A percentile compares a stretch with the other conserved stretches of the same genome.
Conservation (phyloP, 2,888 invertebrate species). For the Cheilosia variabilis region DNA sequence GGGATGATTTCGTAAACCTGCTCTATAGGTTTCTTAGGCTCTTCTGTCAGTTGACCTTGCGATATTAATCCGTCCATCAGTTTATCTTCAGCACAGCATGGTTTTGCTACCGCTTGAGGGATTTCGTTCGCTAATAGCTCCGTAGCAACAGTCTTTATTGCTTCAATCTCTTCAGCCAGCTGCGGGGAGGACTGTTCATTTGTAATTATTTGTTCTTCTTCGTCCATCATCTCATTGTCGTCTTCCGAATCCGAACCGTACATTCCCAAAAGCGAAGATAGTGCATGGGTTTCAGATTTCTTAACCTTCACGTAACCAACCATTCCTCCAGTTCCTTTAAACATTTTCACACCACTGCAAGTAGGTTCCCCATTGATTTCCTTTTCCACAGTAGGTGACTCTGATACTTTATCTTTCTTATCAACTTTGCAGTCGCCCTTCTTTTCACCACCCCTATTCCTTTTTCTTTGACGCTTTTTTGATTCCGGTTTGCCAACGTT, state of each 20-base stretch:
- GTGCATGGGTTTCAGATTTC: slow-evolving; percentile 74
- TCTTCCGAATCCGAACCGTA: slow-evolving; percentile 81
- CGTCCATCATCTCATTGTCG: slow-evolving; percentile 60
- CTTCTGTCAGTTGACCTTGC: too few relatives aligned
- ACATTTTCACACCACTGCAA: slow-evolving; percentile 72
- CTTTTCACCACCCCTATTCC: slow-evolving; percentile 12
- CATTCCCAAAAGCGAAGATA: slow-evolving; percentile 80
- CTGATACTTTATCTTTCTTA: background rate
- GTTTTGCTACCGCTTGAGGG: background rate
- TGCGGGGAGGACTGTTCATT: background rate
- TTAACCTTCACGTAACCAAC: slow-evolving; percentile 77
- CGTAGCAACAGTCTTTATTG: background rate
- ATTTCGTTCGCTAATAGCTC: background rate
- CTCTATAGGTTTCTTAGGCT: too few relatives aligned
- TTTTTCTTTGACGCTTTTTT: slow-evolving; percentile 30
- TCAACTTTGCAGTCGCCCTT: slow-evolving; percentile 1
- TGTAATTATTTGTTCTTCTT: slow-evolving; percentile 24
- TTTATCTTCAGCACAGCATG: background rate
- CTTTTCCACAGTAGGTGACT: background rate
- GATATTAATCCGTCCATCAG: background rate
- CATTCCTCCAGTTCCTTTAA: slow-evolving; percentile 79
- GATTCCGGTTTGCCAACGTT: slow-evolving; percentile 10
- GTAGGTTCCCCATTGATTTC: slow-evolving; percentile 3
- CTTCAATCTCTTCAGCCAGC: slow-evolving; percentile 48
- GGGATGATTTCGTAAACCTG: too few relatives aligned